Percentiles rank a stretch among this genome's conserved stretches.
These are phyloP conservation scores for Bunonema sp. DNA, from an alignment of 2,888 invertebrate genomes.

Conservation along the genomic window DNA sequence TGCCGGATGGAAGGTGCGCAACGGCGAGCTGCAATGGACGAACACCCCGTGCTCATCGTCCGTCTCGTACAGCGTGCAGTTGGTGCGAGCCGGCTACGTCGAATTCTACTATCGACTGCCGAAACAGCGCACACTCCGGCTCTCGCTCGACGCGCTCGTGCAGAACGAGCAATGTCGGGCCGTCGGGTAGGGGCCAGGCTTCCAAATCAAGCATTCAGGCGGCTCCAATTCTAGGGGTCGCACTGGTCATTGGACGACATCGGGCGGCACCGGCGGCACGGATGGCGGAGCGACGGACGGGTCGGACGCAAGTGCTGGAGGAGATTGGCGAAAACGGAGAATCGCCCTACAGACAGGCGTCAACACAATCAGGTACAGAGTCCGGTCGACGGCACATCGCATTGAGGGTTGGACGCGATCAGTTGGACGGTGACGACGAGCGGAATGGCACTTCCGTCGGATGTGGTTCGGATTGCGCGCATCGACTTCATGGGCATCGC, in stretches of 20 bases:
- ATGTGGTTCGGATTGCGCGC: constrained; percentile 20
- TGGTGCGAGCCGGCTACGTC: constrained; percentile 51
- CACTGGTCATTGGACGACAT: too few species aligned
- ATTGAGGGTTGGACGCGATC: too few species aligned
- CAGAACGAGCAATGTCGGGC: constrained; percentile 42
- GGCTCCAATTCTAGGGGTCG: too few species aligned
- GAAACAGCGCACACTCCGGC: constrained; percentile 17
- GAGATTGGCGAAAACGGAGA: too few species aligned
- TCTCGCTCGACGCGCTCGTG: constrained; percentile 26
- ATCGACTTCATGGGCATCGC: constrained; percentile 49
- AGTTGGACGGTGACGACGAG: constrained; percentile 3
- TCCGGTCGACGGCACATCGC: too few species aligned
- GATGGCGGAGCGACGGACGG: too few species aligned
- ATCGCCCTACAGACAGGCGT: too few species aligned
- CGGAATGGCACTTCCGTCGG: constrained; percentile 4
- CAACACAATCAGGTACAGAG: too few species aligned
- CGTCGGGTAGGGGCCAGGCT: constrained; percentile 12
- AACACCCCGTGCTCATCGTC: constrained; percentile 51
- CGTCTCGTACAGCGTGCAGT: constrained; percentile 50
- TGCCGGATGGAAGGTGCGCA: constrained; percentile 48
- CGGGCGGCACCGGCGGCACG: too few species aligned
- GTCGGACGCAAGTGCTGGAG: too few species aligned
- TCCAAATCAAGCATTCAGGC: too few species aligned
- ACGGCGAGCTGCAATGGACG: constrained; percentile 49
- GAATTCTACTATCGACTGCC: constrained; percentile 48